Conservation (phyloP, 2,797 vertebrate genomes). For the Parauchenoglanis punctatus region DNA sequence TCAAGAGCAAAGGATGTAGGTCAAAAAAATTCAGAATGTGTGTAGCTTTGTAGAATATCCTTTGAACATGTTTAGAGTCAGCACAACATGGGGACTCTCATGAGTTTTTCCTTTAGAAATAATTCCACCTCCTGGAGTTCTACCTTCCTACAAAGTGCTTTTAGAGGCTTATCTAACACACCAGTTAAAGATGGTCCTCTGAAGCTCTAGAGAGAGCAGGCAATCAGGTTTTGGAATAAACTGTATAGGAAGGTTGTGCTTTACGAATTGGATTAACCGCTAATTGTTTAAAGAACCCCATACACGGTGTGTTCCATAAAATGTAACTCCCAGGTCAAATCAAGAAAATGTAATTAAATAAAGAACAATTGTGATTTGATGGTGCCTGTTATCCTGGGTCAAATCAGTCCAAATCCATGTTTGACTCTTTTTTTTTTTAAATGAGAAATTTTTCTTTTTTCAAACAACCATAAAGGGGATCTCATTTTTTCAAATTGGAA, state of each 20-base stretch:
- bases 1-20: constrained; percentile 16
- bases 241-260: neutral
- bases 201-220: neutral
- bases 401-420: neutral
- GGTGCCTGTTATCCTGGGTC: constrained; percentile 10
- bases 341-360: neutral
- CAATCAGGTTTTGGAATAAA: neutral
- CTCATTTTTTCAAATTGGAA: neutral
- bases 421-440: neutral
- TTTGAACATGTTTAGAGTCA: constrained; percentile 19
- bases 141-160: neutral
- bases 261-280: neutral
- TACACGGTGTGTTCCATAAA: neutral
- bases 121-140: neutral
- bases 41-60: constrained; percentile 33
- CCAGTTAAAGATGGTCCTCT: neutral
- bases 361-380: neutral
- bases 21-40: constrained; percentile 29
- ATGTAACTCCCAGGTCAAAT: neutral
- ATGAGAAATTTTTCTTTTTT: neutral
- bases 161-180: constrained; percentile 5
- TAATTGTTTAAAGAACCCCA: neutral
- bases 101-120: neutral
- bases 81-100: neutral
- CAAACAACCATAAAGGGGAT: neutral